A percentile compares a stretch with the other conserved stretches of the same genome.
These are phyloP conservation scores for Rotaria macrura DNA, from an alignment of 2,888 invertebrate genomes.

Conservation along the genomic window DNA sequence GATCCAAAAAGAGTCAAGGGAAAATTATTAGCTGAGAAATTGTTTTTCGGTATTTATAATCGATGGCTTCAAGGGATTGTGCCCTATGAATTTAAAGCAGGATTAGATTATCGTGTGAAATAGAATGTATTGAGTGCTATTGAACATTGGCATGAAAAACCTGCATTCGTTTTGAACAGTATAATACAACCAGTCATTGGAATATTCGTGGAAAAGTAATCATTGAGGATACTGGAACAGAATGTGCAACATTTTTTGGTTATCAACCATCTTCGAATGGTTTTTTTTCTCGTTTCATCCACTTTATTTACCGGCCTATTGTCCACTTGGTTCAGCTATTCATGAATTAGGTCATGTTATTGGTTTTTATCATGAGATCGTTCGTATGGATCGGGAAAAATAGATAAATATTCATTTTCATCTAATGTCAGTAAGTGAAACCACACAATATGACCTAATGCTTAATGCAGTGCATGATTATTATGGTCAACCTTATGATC, in stretches of 20 bases:
- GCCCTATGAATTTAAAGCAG: conserved; percentile 21
- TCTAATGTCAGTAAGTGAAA: conserved; percentile 17
- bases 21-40: too few relatives aligned
- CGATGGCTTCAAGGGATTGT: conserved; percentile 25
- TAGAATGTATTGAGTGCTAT: conserved; percentile 13
- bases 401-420: conserved; percentile 23
- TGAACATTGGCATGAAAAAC: conserved; percentile 30
- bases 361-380: conserved; percentile 31
- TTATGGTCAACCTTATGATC: conserved; percentile 29
- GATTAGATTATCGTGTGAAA: conserved; percentile 23
- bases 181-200: conserved; percentile 13
- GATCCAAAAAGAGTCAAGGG: too few relatives aligned
- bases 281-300: neutral
- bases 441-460: conserved; percentile 30
- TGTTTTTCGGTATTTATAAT: neutral
- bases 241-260: conserved; percentile 31
- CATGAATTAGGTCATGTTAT: conserved; percentile 33
- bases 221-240: neutral
- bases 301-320: conserved; percentile 26
- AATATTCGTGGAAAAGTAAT: neutral
- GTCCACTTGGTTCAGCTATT: conserved; percentile 31
- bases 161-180: conserved; percentile 31
- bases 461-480: conserved; percentile 23
- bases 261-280: conserved; percentile 1
- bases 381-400: conserved; percentile 23